Percentiles rank a stretch among this genome's conserved stretches.
These are phyloP conservation scores for Portunus trituberculatus DNA, from an alignment of 1,140 invertebrate genomes.

Conservation along the genomic window DNA sequence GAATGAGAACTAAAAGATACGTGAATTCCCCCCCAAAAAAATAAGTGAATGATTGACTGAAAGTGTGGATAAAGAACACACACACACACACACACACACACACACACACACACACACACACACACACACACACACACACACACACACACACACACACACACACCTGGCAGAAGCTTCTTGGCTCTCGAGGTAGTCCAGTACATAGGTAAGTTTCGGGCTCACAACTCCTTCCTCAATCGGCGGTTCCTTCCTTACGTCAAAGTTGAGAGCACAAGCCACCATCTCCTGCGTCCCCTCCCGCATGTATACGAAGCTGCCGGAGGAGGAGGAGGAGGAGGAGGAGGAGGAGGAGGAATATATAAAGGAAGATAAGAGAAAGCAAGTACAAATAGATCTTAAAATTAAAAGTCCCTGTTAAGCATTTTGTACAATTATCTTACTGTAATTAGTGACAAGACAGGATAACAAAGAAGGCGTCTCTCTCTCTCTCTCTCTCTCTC, in stretches of 20 bases:
- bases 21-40: too few relatives aligned
- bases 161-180: conserved; percentile 26
- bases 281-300: background rate
- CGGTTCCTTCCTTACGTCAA: conserved; percentile 50
- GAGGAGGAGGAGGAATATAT: background rate
- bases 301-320: conserved; percentile 18
- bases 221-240: background rate
- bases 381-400: background rate
- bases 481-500: background rate
- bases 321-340: background rate
- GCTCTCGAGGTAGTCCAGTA: conserved; percentile 36
- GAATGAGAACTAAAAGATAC: too few relatives aligned
- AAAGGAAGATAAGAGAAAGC: background rate
- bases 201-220: background rate
- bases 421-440: too few relatives aligned
- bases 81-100: too few relatives aligned
- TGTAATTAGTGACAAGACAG: too few relatives aligned
- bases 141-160: background rate
- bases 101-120: too few relatives aligned
- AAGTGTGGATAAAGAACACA: background rate
- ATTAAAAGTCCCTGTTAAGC: too few relatives aligned
- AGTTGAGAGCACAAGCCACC: conserved; percentile 33
- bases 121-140: too few relatives aligned
- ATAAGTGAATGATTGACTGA: too few relatives aligned
- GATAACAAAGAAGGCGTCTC: background rate